These are phyloP conservation scores for Labeo catla DNA, from an alignment of 2,113 vertebrate genomes.

Conservation along the genomic window DNA sequence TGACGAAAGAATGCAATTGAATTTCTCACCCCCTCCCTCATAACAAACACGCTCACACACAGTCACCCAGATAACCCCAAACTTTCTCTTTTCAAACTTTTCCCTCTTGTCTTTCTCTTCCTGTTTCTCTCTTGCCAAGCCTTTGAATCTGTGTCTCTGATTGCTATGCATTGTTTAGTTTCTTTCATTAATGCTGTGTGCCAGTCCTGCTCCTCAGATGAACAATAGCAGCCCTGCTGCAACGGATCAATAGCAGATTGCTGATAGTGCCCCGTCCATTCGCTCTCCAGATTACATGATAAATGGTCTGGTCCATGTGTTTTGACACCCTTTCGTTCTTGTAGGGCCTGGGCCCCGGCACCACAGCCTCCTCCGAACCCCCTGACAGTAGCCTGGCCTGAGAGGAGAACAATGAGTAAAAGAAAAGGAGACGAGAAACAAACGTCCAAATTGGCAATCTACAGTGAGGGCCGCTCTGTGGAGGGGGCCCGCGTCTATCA, in stretches of 20 bases:
- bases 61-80: constrained; percentile 58
- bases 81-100: constrained; percentile 66
- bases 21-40: constrained; percentile 32
- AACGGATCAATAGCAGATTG: constrained; percentile 97
- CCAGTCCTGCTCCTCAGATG: constrained; percentile 88
- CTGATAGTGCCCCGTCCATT: constrained; percentile 98
- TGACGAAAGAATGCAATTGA: constrained; percentile 41
- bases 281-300: constrained; percentile 96
- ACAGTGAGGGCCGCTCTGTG: constrained; percentile 48
- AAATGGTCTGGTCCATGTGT: constrained; percentile 89
- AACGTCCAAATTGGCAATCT: constrained; percentile 75
- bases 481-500: constrained; percentile 52
- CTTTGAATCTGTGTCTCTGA: constrained; percentile 73
- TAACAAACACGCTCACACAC: constrained; percentile 15
- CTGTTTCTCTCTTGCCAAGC: constrained; percentile 51
- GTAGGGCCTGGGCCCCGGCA: constrained; percentile 77
- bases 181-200: constrained; percentile 97
- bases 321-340: constrained; percentile 86
- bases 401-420: constrained; percentile 62
- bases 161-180: constrained; percentile 95
- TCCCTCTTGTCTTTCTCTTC: constrained; percentile 32
- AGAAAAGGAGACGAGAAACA: constrained; percentile 61
- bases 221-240: constrained; percentile 92
- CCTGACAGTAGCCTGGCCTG: constrained; percentile 60
- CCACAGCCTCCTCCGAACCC: constrained; percentile 59